Evolutionary conservation across 2,888 invertebrate species (phyloP), one percentile per base, ranked within the genome.

Genomic region (Copidosoma aretas): DNA sequence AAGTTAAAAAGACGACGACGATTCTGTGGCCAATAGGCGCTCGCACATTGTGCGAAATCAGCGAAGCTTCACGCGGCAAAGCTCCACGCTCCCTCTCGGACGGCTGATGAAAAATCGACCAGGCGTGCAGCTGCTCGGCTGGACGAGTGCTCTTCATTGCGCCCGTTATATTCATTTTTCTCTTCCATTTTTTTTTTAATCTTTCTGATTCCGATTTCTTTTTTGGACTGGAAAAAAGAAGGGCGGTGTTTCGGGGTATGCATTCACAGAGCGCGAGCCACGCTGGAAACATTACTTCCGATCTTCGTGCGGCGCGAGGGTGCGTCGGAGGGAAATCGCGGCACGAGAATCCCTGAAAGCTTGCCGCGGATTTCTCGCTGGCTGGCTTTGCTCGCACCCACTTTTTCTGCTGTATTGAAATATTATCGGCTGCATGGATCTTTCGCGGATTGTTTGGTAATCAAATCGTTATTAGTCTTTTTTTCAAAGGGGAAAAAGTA

Each of bases 31-130:
- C 43, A 17, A 14, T 46, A 12, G 15, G 14, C 3, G 43, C 1
- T 17, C 43, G 17, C 51, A 25, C 77, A 79, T 81, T 81, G 79
- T 79, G 73, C 75, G 71, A 75, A 78, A 76, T 77, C 79, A 76
- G 66, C 76, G 77, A 77, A 77, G 77, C 77, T 75, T 77, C 73
- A 71, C 65, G 19, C 54, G 71, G 43, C 32, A 32, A 32, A 32
- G 22, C 24, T 22, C 10, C 21, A 12, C 57, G 3, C 19, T 19
- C 22, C 60, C 46, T 62, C 73, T 69, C 25, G 56, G 56, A 25
- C 56, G 4, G 73, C 76, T 80, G 77, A 80, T 80, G 80, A 81
- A 81, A 81, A 79, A 76, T 77, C 80, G 76, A 71, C 76, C 73
- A 62, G 65, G 72, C 73, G 71, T 71, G 59, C 49, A 63, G 57